Evolutionary conservation across 2,888 invertebrate species (phyloP).

Genomic region (Blastobasis lacticolella): DNA sequence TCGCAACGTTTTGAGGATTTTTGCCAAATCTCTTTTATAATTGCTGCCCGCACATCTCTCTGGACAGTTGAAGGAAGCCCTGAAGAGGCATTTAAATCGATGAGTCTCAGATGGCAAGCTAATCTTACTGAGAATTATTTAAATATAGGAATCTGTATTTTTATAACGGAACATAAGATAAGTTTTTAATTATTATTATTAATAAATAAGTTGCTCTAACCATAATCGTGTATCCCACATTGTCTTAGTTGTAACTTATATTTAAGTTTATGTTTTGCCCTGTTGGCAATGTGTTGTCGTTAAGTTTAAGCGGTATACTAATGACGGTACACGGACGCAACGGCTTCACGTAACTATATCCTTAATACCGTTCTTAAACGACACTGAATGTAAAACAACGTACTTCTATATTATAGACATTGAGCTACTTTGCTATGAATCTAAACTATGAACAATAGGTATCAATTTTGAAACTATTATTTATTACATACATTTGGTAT

Average conservation of each 20-base stretch:
- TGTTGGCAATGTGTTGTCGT: conserved; percentile 49
- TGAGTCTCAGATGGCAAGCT: conserved; percentile 67
- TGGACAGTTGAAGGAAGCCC: conserved; percentile 29
- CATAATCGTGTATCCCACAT: conserved; percentile 40
- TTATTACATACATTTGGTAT: no score
- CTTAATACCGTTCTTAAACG: no score
- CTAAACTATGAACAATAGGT: no score
- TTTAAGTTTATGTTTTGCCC: conserved; percentile 37
- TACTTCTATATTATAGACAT: no score
- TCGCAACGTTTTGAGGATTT: no score
- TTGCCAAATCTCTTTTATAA: no score
- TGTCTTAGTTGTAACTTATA: conserved; percentile 19
- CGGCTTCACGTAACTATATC: no score
- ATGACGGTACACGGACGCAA: no score
- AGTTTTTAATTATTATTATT: conserved; percentile 25
- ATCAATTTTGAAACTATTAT: no score
- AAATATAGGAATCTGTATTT: conserved; percentile 69
- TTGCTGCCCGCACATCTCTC: no score
- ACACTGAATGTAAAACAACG: no score
- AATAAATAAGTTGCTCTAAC: conserved; percentile 38
- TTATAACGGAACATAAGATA: conserved; percentile 60
- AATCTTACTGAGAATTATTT: conserved; percentile 61
- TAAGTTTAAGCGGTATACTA: conserved; percentile 35
- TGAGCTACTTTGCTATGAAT: no score
- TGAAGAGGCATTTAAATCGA: conserved; percentile 50